Evolutionary conservation across 2,888 invertebrate species (phyloP), one percentile per base, ranked within the genome.

Genomic region (Eudasyphora cyanicolor): DNA sequence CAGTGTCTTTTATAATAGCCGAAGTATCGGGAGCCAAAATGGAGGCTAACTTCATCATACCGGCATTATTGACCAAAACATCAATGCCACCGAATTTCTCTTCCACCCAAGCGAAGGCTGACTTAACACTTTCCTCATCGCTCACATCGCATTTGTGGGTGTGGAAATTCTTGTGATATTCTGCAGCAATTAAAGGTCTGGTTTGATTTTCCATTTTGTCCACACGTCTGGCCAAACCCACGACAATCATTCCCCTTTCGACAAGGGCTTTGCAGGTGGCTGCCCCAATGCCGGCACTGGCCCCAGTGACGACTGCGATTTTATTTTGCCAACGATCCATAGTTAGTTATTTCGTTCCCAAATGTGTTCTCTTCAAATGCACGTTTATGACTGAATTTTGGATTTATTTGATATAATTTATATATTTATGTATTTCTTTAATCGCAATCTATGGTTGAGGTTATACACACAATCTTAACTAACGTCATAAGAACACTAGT

Each of bases 11-110:
- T 14, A 89, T 84, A 45, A 85, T 78, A 2, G 85, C 79, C 2
- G 87, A 83, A 77, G 86, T 86, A n/a, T 85, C 70, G 2, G 42
- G 49, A 27, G 57, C 51, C 10, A 82, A 27, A 10, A 88, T 67
- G 38, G 84, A 69, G 2, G 82, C 24, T 78, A 3, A 49, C 14
- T 75, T 80, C 6, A 82, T n/a, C 0, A 86, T 79, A 5, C 87
- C 88, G 1, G 94, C 94, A 87, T 94, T 94, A 87, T 94, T 94
- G 4, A 94, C 87, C 45, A 94, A 91, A 0, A 94, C 91, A 87
- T 94, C 93, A 3, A 93, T 91, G 0, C 93, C 93, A 0, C 94
- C 94, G 0, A 93, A 86, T 14, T 92, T 89, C 12, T 89, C 85
- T n/a, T 93, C 91, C 67, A 93, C 91, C 89, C 89, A 91, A n/a